Evolutionary conservation across 2,888 invertebrate genomes (phyloP), one percentile per base, ranked within the genome.

Genomic region (Parnassius apollo): DNA sequence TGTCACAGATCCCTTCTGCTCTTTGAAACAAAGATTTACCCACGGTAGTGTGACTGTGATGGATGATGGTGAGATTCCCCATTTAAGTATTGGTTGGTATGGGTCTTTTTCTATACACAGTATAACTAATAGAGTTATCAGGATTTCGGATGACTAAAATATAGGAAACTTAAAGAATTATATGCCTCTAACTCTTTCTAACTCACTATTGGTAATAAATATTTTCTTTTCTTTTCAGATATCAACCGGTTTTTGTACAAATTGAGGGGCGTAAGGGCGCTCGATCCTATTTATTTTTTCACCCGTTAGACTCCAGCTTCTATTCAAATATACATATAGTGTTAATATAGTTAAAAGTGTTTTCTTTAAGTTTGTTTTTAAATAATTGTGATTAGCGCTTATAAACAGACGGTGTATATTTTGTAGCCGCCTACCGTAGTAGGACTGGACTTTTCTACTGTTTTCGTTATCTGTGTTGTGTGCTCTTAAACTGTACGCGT

Each of bases 231-330:
- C 25, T 68, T 85, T 86, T 57, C 88, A 88, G 88, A 80, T 81
- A 69, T 68, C 73, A 73, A 72, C 77, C 79, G 77, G 85, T 80
- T 85, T 85, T 87, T 91, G 90, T 91, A 91, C 90, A 91, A 90
- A 89, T 76, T 69, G 75, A 68, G 81, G 82, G 54, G 78, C 71
- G 81, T 82, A 75, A 68, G 74, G 69, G 80, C 69, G 83, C 78
- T 74, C 80, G 78, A 81, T 82, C 78, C 83, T 86, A 88, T 89
- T 91, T 90, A 89, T 80, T 82, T 83, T 82, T 81, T 85, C 87
- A 86, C 86, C 86, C 77, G 86, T 88, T 87, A 87, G 84, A 82
- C 82, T 82, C 80, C 85, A 83, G 84, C 88, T 86, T 85, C 78
- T 88, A 86, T 84, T 83, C 80, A 79, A 81, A 78, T 85, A 85